These are phyloP conservation scores for Pseudococcus viburni DNA, from an alignment of 2,888 invertebrate genomes.

Conservation along the genomic window DNA sequence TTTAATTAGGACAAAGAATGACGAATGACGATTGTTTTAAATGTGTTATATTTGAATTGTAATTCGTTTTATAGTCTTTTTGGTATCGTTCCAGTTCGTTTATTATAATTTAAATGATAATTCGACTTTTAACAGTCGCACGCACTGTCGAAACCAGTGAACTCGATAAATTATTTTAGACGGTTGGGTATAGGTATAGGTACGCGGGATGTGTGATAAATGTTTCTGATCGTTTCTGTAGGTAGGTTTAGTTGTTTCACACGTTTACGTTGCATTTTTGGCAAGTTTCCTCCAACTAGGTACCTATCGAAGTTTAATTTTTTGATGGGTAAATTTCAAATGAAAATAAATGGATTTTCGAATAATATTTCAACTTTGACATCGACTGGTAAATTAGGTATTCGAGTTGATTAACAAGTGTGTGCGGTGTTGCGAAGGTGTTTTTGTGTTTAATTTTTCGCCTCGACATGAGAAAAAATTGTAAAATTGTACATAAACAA, in stretches of 20 bases:
- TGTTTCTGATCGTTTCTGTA: background rate
- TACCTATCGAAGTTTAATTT: too few species aligned
- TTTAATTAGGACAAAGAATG: conserved; percentile 28
- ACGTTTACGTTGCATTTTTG: too few species aligned
- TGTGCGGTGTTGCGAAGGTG: too few species aligned
- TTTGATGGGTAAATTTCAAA: too few species aligned
- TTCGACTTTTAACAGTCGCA: conserved; percentile 38
- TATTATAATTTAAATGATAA: conserved; percentile 14
- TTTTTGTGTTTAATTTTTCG: too few species aligned
- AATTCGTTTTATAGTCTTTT: conserved; percentile 18
- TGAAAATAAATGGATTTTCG: too few species aligned
- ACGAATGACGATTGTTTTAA: conserved; percentile 17
- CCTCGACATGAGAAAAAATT: too few species aligned
- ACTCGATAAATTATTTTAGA: conserved; percentile 28
- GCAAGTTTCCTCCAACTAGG: too few species aligned
- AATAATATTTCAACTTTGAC: too few species aligned
- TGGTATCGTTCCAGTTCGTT: conserved; percentile 18
- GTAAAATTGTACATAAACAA: too few species aligned
- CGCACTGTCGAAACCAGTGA: conserved; percentile 27
- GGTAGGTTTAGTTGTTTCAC: background rate
- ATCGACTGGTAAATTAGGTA: too few species aligned
- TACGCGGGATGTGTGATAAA: background rate
- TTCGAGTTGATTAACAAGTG: too few species aligned
- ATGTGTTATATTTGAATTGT: conserved; percentile 8
- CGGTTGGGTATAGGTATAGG: background rate